Conservation (phyloP, 2,113 vertebrate species). For the Anarhynchus alexandrinus region DNA sequence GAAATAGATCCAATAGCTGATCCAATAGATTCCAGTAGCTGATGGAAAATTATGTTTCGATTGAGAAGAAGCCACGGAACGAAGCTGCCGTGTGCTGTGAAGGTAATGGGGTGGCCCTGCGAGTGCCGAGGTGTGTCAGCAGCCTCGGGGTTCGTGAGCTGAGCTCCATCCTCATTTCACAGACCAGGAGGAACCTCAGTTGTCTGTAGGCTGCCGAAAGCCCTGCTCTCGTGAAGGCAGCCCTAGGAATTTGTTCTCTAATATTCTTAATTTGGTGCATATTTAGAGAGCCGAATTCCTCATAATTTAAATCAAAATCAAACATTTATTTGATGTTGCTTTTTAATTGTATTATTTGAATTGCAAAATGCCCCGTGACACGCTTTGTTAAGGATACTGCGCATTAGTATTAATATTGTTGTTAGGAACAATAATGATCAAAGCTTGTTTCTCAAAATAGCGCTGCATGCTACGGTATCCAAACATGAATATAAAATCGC, state of each 20-base stretch:
- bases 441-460: constrained; percentile 1
- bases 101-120: neutral
- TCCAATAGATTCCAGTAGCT: too few relatives aligned
- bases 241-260: neutral
- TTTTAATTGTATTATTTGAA: constrained; percentile 53
- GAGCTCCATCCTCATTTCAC: neutral
- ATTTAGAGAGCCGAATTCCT: neutral
- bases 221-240: neutral
- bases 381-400: neutral
- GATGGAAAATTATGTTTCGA: neutral
- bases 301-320: neutral
- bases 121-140: fast-evolving
- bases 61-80: neutral
- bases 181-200: neutral
- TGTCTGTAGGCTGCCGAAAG: neutral
- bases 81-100: neutral
- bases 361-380: neutral
- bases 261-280: neutral
- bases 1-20: too few relatives aligned
- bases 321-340: neutral
- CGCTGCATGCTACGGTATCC: neutral
- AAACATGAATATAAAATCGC: neutral
- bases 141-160: neutral
- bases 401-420: neutral
- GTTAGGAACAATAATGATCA: neutral